Percentiles rank a stretch among this genome's conserved stretches.
phyloP scores from a whole-genome alignment of 2,888 invertebrate species.

The Cloeon dipterum region DNA sequence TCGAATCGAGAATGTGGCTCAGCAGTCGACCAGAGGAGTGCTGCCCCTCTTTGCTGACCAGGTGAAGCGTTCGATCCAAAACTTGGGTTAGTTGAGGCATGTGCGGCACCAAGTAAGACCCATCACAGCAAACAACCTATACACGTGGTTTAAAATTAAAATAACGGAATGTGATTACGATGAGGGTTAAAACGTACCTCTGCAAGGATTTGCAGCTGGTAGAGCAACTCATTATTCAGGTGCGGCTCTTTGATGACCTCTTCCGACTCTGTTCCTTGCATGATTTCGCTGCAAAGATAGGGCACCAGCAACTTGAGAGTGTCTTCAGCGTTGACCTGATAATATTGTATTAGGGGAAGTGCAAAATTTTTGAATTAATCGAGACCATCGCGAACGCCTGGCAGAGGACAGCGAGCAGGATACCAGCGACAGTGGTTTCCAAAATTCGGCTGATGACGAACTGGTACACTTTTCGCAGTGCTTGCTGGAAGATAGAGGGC shows the following conservation, averaged over 20 bases:
- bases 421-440: constrained; percentile 65
- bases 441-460: constrained; percentile 54
- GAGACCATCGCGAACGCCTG: constrained; percentile 25
- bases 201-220: constrained; percentile 48
- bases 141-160: not conserved
- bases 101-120: constrained; percentile 36
- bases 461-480: constrained; percentile 46
- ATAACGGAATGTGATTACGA: no score
- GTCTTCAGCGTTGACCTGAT: constrained; percentile 35
- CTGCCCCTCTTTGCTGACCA: constrained; percentile 36
- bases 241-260: constrained; percentile 49
- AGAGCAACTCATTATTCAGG: constrained; percentile 53
- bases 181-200: constrained; percentile 25
- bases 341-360: not conserved
- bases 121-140: constrained; percentile 38
- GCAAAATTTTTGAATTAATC: constrained; percentile 1
- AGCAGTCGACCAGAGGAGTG: constrained; percentile 36
- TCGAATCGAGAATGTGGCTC: constrained; percentile 27
- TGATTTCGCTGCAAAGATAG: constrained; percentile 39
- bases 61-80: constrained; percentile 42
- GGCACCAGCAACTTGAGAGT: constrained; percentile 52
- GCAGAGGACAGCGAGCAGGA: constrained; percentile 49
- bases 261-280: constrained; percentile 33
- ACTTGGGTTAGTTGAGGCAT: constrained; percentile 36
- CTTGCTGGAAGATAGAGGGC: constrained; percentile 31